These are phyloP conservation scores for Aphelinus atriplicis DNA, from an alignment of 1,140 invertebrate species.

Conservation along the genomic window DNA sequence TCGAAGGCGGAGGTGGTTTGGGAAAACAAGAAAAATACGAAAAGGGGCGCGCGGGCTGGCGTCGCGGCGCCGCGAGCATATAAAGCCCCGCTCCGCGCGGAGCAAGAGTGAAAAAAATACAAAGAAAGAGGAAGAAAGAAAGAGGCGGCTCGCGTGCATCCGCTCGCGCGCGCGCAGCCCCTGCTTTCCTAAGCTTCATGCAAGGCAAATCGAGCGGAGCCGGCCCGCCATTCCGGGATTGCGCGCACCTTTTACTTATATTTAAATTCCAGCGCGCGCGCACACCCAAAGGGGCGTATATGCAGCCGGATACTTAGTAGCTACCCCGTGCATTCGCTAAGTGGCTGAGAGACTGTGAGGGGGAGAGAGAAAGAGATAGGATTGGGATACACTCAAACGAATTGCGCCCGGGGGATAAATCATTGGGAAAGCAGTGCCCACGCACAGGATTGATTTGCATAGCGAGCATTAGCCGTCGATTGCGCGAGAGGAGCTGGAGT, in stretches of 20 bases:
- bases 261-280: slow-evolving; percentile 55
- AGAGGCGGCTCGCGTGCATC: slow-evolving; percentile 15
- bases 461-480: slow-evolving; percentile 47
- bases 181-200: slow-evolving; percentile 58
- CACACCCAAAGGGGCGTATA: slow-evolving; percentile 48
- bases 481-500: slow-evolving; percentile 32
- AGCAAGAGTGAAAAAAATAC: slow-evolving; percentile 4
- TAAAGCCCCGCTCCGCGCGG: slow-evolving; percentile 44
- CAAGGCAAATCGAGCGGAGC: slow-evolving; percentile 64
- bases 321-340: slow-evolving; percentile 41
- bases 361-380: slow-evolving; percentile 45
- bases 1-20: slow-evolving; percentile 11
- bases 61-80: slow-evolving; percentile 47
- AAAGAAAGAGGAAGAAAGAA: slow-evolving; percentile 31
- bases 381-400: slow-evolving; percentile 66
- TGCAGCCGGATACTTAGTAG: slow-evolving; percentile 17
- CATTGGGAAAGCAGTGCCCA: slow-evolving; percentile 45
- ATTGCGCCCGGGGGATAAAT: slow-evolving; percentile 62
- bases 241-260: slow-evolving; percentile 61
- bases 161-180: slow-evolving; percentile 50
- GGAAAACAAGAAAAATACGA: slow-evolving; percentile 38
- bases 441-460: slow-evolving; percentile 65
- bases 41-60: slow-evolving; percentile 6
- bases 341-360: slow-evolving; percentile 46
- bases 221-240: slow-evolving; percentile 54